Base-by-base conservation (phyloP, 2,113 vertebrate species). In the Poeciliopsis occidentalis region DNA sequence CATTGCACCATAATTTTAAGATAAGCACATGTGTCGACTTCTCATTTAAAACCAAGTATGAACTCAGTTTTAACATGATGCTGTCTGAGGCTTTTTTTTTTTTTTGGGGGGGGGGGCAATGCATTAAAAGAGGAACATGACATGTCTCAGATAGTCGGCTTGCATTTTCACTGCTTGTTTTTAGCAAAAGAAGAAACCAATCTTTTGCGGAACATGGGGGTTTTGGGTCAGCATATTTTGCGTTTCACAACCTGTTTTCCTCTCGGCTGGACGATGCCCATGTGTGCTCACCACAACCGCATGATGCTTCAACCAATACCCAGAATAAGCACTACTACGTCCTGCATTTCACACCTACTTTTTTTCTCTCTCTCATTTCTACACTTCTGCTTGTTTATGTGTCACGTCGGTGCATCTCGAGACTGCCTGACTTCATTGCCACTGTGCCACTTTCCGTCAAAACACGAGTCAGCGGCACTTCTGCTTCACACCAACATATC, bases 181-280 rank as follows among this genome's bases (percentile, higher is more conserved):
- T 31, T 57, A 78, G 78, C 54, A 39, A 71, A 29, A 78, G 71
- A 11, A 68, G 67, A 75, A 75, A 86, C 83, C 64, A 1, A 82
- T 80, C 69, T 74, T 87, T 87, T 89, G 87, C 62, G 73, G 87
- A 93, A 92, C 86, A 73, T 74, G 19, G 41, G 85, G 79, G 82
- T 60, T 86, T 84, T 64, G 75, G 82, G 78, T 89, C 87, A 92
- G 83, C 84, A 85, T 82, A 86, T 91, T 63, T 88, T 85, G 66
- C 80, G 73, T 89, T 92, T 91, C 90, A 91, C 89, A 92, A 88
- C 84, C 77, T 80, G 78, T 84, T 87, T 87, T 88, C 78, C 51
- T 32, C 69, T 75, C 24, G 15, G 29, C 71, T 78, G 64, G 75
- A 67, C 30, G 79, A 64, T 69, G 74, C 68, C 73, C 10, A 27